Percentiles rank a stretch among this genome's conserved stretches.
Evolutionary conservation across 2,113 vertebrate species (phyloP).

Genomic region (Pluvialis apricaria): DNA sequence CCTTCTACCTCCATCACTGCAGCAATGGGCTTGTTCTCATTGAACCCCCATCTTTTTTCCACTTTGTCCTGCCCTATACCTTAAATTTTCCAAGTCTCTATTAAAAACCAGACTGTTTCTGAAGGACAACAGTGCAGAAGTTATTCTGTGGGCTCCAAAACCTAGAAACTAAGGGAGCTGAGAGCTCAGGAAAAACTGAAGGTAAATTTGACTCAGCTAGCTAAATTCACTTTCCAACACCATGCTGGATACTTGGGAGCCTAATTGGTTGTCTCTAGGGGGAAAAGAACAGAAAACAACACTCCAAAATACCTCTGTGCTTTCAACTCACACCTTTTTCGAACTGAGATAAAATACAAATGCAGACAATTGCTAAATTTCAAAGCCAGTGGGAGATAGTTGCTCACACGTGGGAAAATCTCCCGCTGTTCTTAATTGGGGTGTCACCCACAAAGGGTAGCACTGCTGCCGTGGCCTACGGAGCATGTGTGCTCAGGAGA

Average conservation of each 20-base stretch:
- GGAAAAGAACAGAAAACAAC: neutral
- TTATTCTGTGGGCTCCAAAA: neutral
- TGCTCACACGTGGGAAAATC: rapidly evolving
- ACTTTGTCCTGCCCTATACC: neutral
- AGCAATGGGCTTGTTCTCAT: neutral
- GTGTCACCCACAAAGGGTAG: neutral
- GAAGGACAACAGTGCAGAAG: neutral
- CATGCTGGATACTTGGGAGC: neutral
- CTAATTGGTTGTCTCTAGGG: neutral
- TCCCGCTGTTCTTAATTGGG: neutral
- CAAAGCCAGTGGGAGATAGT: neutral
- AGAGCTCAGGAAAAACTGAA: neutral
- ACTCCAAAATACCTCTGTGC: neutral
- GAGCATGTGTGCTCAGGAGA: rapidly evolving
- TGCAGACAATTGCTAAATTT: neutral
- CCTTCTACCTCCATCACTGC: neutral
- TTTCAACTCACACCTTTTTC: neutral
- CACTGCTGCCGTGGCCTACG: rapidly evolving
- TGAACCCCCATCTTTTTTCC: neutral
- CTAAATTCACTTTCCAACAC: neutral
- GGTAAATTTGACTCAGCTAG: neutral
- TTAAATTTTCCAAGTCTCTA: neutral
- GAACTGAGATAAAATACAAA: neutral
- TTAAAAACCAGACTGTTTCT: neutral
- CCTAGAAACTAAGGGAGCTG: neutral